Percentiles rank a stretch among this genome's conserved stretches.
Evolutionary conservation across 2,888 invertebrate species (phyloP).

Genomic region (Brachyopa scutellaris): DNA sequence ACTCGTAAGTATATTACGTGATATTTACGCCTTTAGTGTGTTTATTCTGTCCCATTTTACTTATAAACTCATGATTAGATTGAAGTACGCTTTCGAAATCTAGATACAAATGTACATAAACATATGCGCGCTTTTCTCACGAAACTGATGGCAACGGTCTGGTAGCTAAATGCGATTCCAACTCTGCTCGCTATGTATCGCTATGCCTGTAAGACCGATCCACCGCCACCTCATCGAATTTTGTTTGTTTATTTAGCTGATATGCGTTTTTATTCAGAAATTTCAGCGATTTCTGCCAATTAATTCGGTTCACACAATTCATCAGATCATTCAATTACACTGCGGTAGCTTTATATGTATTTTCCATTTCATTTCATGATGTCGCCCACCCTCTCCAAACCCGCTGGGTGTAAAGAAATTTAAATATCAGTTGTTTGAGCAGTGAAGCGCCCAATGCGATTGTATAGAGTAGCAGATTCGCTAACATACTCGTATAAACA

Average conservation of each 20-base stretch:
- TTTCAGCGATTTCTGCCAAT: constrained; percentile 38
- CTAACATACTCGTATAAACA: constrained; percentile 30
- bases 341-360: constrained; percentile 23
- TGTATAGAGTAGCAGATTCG: constrained; percentile 21
- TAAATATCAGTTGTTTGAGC: constrained; percentile 57
- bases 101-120: too few species aligned
- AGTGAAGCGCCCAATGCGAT: constrained; percentile 51
- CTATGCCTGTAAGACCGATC: too few species aligned
- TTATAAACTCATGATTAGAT: too few species aligned
- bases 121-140: not conserved
- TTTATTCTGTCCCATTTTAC: too few species aligned
- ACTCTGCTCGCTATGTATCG: too few species aligned
- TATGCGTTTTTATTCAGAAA: constrained; percentile 32
- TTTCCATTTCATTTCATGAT: too few species aligned
- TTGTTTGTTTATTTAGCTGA: constrained; percentile 26
- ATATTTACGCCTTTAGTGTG: too few species aligned
- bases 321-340: constrained; percentile 36
- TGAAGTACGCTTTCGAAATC: too few species aligned
- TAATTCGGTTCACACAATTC: constrained; percentile 68
- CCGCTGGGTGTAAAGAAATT: constrained; percentile 43
- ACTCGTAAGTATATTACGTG: too few species aligned
- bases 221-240: too few species aligned
- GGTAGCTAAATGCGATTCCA: not conserved
- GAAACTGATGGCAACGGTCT: not conserved
- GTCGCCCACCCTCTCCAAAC: not conserved